Evolutionary conservation across 2,888 invertebrate species (phyloP).

Genomic region (Cremastinae sp.): DNA sequence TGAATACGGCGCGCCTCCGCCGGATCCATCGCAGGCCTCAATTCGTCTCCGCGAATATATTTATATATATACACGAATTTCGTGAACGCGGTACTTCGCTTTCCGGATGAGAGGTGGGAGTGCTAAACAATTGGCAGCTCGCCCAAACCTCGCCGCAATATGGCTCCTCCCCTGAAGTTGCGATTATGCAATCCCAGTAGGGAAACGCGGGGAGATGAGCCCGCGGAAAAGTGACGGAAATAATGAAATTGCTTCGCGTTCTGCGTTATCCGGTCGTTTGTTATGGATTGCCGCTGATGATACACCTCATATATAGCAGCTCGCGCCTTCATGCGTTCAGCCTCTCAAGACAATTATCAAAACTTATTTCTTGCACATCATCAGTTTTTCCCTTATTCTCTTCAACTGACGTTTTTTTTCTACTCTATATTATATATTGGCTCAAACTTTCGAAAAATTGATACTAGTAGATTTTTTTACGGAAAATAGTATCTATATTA

Average conservation of each 20-base stretch:
- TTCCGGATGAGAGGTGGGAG: slow-evolving; percentile 74
- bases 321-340: too few species aligned
- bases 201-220: slow-evolving; percentile 37
- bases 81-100: slow-evolving; percentile 46
- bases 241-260: slow-evolving; percentile 18
- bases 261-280: slow-evolving; percentile 11
- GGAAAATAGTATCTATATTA: too few species aligned
- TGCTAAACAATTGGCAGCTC: slow-evolving; percentile 79
- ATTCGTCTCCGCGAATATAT: not conserved
- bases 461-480: too few species aligned
- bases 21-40: slow-evolving; percentile 57
- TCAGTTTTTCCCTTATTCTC: too few species aligned
- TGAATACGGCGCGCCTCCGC: slow-evolving; percentile 76
- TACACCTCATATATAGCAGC: too few species aligned
- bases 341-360: too few species aligned
- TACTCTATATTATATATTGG: too few species aligned
- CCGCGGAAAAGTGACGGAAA: slow-evolving; percentile 29
- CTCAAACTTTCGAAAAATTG: too few species aligned
- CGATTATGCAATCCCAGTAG: slow-evolving; percentile 54
- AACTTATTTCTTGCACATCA: too few species aligned
- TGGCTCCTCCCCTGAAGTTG: slow-evolving; percentile 79
- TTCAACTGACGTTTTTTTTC: too few species aligned
- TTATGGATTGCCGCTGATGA: slow-evolving; percentile 38
- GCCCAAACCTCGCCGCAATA: slow-evolving; percentile 78
- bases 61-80: not conserved